Evolutionary conservation across 2,888 invertebrate species (phyloP), one percentile per base, ranked within the genome.

Genomic region (Salticus scenicus): DNA sequence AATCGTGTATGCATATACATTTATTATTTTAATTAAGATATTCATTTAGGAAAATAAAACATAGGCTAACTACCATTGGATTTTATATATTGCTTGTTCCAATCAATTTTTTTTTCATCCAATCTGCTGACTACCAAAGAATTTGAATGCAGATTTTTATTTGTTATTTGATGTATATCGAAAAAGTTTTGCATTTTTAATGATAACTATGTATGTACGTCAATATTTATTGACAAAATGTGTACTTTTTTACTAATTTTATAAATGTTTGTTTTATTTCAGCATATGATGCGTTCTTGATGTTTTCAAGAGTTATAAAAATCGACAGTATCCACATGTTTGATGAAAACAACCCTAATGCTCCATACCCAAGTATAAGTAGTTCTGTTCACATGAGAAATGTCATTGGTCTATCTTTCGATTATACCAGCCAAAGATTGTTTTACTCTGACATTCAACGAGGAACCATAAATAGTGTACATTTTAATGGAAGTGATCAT

Each of bases 401-500:
- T 92, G 96, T 96, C 10, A 96, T 97, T 89, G 96, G 96, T 28
- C 92, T 97, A 75, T 94, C 96, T 0, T 96, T 94, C 91, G 95
- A 96, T 92, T 96, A 95, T 91, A 91, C 92, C 83, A 92, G 92
- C 41, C 93, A 94, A 89, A 92, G 94, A 72, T 92, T 97, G 71
- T 97, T 96, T 92, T 97, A 96, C 92, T 97, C 97, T 0, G 97
- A 97, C 91, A 96, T 97, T 87, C 96, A 96, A 91, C 93, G 94
- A 90, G 96, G 96, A 80, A 94, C 95, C 88, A 96, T 97, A 90
- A 95, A 95, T 92, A 93, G 94, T 41, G 96, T 96, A 69, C 93
- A 93, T 90, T 97, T 96, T 92, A 95, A 97, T 92, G 96, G 96
- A 70, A 93, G 93, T 37, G 93, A 93, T 0, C 95, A 96, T 91